These are phyloP conservation scores for Athene noctua DNA, from an alignment of 2,113 vertebrate species.

Conservation along the genomic window DNA sequence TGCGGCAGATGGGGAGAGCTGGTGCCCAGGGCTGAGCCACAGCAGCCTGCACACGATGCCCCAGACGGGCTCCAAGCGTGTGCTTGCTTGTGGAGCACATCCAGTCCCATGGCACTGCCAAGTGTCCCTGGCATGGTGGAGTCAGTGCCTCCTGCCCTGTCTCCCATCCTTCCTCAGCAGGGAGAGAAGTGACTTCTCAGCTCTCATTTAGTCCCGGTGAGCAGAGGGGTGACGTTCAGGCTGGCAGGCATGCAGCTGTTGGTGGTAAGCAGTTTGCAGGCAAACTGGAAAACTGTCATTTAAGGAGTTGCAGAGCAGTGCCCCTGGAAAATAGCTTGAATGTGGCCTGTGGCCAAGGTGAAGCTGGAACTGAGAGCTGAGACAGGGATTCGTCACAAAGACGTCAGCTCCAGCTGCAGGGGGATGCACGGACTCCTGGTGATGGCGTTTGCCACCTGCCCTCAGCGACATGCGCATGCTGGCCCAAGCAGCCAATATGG, in stretches of 20 bases:
- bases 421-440: not conserved
- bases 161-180: not conserved
- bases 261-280: not conserved
- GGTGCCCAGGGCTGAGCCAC: not conserved
- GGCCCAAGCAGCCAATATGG: not conserved
- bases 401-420: not conserved
- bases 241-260: not conserved
- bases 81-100: rapidly evolving
- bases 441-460: not conserved
- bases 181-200: not conserved
- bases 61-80: not conserved
- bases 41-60: rapidly evolving
- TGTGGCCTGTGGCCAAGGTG: not conserved
- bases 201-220: rapidly evolving
- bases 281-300: rapidly evolving
- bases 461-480: rapidly evolving
- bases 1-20: not conserved
- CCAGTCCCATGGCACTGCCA: not conserved
- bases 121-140: rapidly evolving
- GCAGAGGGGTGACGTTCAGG: not conserved
- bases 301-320: not conserved
- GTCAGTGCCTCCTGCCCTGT: not conserved
- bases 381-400: not conserved
- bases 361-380: not conserved
- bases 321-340: not conserved